Evolutionary conservation across 1,140 invertebrate genomes (phyloP), one percentile per base, ranked within the genome.

Genomic region (Brachionus angularis): DNA sequence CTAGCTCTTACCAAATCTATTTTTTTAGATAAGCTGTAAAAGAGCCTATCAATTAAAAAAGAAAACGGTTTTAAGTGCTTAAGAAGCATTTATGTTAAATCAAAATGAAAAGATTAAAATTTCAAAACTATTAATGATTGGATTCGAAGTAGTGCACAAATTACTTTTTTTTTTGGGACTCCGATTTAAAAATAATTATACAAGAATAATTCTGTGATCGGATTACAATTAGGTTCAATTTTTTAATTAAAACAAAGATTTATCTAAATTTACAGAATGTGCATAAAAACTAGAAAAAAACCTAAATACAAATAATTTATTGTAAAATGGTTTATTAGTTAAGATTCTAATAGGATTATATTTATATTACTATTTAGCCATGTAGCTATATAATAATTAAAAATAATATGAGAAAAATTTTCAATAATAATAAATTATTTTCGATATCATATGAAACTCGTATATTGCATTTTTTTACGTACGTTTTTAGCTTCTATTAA

Each of bases 201-300:
- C 10, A 16, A 23, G 8, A 21, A 18, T 27, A 42, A 39, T 23
- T 58, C 39, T 58, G 53, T 58, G 10, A 58, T 58, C 16, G 53
- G 53, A 33, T 39, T 58, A 34, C 53, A 58, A 39, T 39, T 58
- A 21, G 39, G 36, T 58, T 58, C 23, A 39, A 5, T 58, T 39
- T 34, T 39, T 58, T 31, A 23, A 58, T 23, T 23, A 36, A 39
- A 18, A 23, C n/a, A n/a, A n/a, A 0, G 53, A 36, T 39, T 21
- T 42, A 12, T 31, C 36, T 16, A 58, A 42, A 14, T 58, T 58
- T 58, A 39, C 39, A 21, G 39, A 58, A 58, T 58, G 53, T 58
- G 53, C 53, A 14, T 39, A 25, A 23, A 39, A 58, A 23, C 36
- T 58, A 39, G 53, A 58, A 29, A 58, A 58, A 39, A 39, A n/a